phyloP scores from a whole-genome alignment of 2,113 vertebrate genomes.

The Urocitellus parryii region DNA sequence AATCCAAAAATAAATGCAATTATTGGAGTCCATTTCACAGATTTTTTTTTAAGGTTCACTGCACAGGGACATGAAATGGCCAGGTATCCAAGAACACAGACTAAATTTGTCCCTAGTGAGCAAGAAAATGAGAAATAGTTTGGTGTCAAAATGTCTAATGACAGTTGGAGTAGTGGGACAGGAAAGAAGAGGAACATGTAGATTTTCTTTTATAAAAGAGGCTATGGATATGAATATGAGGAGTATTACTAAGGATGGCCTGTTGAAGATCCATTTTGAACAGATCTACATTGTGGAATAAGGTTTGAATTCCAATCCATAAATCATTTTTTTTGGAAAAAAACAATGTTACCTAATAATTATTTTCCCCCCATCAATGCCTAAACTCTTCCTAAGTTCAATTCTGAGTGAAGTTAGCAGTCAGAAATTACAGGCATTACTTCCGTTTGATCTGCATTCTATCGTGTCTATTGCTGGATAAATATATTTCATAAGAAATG shows the following conservation, averaged over 20 bases:
- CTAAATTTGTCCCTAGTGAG: neutral
- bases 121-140: slow-evolving; percentile 36
- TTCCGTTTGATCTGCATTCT: slow-evolving; percentile 13
- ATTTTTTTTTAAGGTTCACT: neutral
- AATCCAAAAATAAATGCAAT: neutral
- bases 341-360: neutral
- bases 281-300: slow-evolving; percentile 25
- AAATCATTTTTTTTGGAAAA: neutral
- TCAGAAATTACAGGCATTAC: neutral
- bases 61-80: neutral
- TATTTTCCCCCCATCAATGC: neutral
- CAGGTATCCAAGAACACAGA: neutral
- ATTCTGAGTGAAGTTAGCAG: neutral
- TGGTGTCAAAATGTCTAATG: neutral
- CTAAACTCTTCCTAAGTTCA: slow-evolving; percentile 24
- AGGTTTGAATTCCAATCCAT: slow-evolving; percentile 6
- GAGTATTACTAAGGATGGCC: neutral
- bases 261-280: neutral
- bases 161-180: neutral
- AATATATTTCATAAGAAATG: neutral
- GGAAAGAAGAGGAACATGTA: neutral
- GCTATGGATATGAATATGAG: neutral
- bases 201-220: neutral
- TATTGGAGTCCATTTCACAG: neutral
- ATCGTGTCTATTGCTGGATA: neutral